phyloP scores from a whole-genome alignment of 2,113 vertebrate species.

The Vanacampus margaritifer region DNA sequence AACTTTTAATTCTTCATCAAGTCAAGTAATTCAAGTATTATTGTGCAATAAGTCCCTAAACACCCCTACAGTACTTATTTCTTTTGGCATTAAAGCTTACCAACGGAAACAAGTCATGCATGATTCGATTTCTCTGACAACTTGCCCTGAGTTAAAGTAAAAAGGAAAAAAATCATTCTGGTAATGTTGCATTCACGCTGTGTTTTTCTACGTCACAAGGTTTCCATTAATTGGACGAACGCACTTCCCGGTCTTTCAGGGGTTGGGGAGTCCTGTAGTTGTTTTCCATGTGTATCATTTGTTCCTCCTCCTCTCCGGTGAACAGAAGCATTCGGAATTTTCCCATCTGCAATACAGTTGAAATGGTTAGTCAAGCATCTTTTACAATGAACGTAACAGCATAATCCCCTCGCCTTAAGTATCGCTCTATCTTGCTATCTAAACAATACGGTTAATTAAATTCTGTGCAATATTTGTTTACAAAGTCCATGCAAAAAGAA shows the following conservation, averaged over 20 bases:
- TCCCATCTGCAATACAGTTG: slow-evolving; percentile 76
- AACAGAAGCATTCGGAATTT: slow-evolving; percentile 88
- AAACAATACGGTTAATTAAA: neutral
- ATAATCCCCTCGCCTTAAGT: neutral
- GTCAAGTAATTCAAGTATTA: neutral
- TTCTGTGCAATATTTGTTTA: neutral
- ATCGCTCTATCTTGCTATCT: neutral
- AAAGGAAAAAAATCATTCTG: slow-evolving; percentile 15
- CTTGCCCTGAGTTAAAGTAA: slow-evolving; percentile 10
- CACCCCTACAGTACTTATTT: neutral
- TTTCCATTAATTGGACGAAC: slow-evolving; percentile 79
- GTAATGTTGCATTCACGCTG: slow-evolving; percentile 21
- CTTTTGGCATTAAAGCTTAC: slow-evolving; percentile 3
- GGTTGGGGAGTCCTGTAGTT: slow-evolving; percentile 94
- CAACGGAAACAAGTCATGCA: slow-evolving; percentile 6
- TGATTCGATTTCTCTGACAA: slow-evolving; percentile 5
- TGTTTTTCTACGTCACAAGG: neutral
- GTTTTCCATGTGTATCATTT: slow-evolving; percentile 88
- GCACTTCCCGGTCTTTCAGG: slow-evolving; percentile 84
- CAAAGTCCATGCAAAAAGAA: neutral
- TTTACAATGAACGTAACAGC: neutral
- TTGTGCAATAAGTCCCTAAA: neutral
- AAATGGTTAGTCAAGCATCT: neutral
- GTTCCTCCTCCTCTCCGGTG: slow-evolving; percentile 79
- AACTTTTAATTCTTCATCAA: neutral